Percentiles rank a stretch among this genome's conserved stretches.
These are phyloP conservation scores for Halocynthia aurantium DNA, from an alignment of 23 tunicate species.

Conservation along the genomic window DNA sequence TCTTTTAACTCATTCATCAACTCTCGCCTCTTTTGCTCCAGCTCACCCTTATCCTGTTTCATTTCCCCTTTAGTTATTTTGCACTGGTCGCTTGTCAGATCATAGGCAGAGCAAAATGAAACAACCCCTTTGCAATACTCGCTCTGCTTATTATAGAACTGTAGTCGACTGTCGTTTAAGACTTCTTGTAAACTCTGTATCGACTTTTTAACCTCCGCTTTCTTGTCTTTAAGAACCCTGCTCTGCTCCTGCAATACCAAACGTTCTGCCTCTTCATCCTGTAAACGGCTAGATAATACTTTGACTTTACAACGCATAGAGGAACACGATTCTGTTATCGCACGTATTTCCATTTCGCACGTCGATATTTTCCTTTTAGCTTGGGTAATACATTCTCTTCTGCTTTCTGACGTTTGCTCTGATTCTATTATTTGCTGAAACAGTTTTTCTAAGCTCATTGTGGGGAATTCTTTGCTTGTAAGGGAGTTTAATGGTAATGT, in stretches of 20 bases:
- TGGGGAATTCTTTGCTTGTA: too few relatives aligned
- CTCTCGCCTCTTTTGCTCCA: too few relatives aligned
- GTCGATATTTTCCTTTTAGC: background rate
- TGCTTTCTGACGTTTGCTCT: constrained; percentile 17
- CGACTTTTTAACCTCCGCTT: background rate
- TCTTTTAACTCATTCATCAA: background rate
- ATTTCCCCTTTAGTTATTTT: too few relatives aligned
- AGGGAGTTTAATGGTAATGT: too few relatives aligned
- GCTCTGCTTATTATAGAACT: background rate
- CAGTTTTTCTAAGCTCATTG: constrained; percentile 8
- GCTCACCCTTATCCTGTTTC: too few relatives aligned
- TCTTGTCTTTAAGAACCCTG: background rate
- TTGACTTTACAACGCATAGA: constrained; percentile 4
- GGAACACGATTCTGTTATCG: constrained; percentile 6
- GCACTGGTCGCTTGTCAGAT: constrained; percentile 3
- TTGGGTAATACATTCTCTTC: constrained; percentile 2
- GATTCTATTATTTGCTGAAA: constrained; percentile 22
- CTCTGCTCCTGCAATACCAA: constrained; percentile 6
- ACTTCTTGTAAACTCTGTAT: background rate
- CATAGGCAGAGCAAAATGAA: constrained; percentile 6
- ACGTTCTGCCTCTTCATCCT: constrained; percentile 21
- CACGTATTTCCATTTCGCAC: background rate
- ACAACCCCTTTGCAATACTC: constrained; percentile 3
- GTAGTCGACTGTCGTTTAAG: background rate
- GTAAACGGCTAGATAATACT: background rate